These are phyloP conservation scores for Epinotia bilunana DNA, from an alignment of 2,888 invertebrate species.

Conservation along the genomic window DNA sequence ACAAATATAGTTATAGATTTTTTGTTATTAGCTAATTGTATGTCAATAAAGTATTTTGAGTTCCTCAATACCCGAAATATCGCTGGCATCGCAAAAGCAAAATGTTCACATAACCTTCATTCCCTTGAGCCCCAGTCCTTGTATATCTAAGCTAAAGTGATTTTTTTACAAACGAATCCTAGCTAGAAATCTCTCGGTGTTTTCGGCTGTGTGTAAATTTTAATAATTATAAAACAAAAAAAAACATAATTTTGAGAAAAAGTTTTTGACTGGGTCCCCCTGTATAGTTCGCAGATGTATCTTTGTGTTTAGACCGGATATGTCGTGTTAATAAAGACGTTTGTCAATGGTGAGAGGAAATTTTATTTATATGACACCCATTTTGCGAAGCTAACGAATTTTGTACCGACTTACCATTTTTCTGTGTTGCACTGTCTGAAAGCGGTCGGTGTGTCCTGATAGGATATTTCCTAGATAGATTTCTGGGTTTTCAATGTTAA, in stretches of 20 bases:
- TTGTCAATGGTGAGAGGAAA: constrained; percentile 71
- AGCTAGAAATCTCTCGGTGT: constrained; percentile 81
- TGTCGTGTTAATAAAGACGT: constrained; percentile 80
- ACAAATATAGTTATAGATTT: constrained; percentile 66
- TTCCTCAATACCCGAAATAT: constrained; percentile 50
- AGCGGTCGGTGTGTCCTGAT: constrained; percentile 16
- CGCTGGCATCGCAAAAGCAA: constrained; percentile 85
- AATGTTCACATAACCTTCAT: constrained; percentile 84
- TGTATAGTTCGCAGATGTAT: constrained; percentile 67
- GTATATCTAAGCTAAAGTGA: constrained; percentile 66
- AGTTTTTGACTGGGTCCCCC: constrained; percentile 74
- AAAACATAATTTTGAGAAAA: constrained; percentile 79
- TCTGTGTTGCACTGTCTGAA: constrained; percentile 59
- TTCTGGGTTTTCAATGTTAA: too few relatives aligned
- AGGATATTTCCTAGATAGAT: too few relatives aligned
- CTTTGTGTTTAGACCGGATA: constrained; percentile 72
- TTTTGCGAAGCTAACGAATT: constrained; percentile 76
- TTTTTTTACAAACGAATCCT: constrained; percentile 71
- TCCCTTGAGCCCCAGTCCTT: constrained; percentile 59
- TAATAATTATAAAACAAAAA: constrained; percentile 70
- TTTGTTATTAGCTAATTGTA: constrained; percentile 57
- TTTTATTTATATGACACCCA: constrained; percentile 62
- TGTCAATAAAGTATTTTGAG: constrained; percentile 50
- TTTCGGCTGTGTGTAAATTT: constrained; percentile 83
- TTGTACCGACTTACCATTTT: constrained; percentile 74